These are phyloP conservation scores for Stenodera caucasica DNA, from an alignment of 2,888 invertebrate genomes.

Conservation along the genomic window DNA sequence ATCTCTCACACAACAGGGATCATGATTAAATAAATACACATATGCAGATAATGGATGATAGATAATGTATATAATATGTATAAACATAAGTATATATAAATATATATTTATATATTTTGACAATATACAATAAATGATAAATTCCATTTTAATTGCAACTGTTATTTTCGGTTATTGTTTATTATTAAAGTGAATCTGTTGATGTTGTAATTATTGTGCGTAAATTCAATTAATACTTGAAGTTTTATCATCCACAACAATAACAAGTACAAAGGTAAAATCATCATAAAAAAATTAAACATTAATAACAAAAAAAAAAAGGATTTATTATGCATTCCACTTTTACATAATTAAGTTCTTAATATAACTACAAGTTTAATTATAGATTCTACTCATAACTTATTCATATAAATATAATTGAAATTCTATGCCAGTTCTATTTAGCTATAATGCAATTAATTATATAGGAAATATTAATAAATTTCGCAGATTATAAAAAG, in stretches of 20 bases:
- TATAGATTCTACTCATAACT: conserved; percentile 1
- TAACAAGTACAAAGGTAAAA: background rate
- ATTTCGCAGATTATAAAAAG: no score
- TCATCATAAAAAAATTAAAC: background rate
- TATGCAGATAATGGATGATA: conserved; percentile 26
- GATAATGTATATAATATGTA: conserved; percentile 20
- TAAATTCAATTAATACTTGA: no score
- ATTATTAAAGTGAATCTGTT: background rate
- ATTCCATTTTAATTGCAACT: conserved; percentile 6
- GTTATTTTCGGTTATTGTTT: background rate
- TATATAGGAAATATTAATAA: no score
- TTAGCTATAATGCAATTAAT: background rate
- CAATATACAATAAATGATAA: background rate
- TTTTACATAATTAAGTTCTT: background rate
- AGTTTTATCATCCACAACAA: background rate
- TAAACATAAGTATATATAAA: no score
- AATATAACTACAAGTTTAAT: background rate
- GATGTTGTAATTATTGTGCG: background rate
- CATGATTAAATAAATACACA: conserved; percentile 32
- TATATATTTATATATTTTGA: no score
- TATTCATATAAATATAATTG: background rate
- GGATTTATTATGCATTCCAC: background rate
- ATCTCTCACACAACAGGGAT: conserved; percentile 31
- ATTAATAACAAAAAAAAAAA: background rate
- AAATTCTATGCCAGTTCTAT: background rate